Conservation (phyloP, 2,888 invertebrate species). For the Euspilapteryx auroguttella region DNA sequence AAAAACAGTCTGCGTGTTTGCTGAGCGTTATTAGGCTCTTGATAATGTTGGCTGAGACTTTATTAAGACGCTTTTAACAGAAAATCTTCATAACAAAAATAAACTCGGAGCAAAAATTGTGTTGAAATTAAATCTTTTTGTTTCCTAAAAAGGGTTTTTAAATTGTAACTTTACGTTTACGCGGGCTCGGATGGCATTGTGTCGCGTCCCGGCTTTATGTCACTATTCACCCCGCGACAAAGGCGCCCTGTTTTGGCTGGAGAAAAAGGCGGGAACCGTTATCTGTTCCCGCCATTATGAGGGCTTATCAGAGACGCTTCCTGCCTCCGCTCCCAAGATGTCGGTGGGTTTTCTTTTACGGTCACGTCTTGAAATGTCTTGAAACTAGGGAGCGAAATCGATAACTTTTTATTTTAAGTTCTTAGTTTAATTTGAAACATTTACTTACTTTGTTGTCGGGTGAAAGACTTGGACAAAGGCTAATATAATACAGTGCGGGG, state of each 20-base stretch:
- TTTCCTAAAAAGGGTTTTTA: too few species aligned
- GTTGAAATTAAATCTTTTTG: too few species aligned
- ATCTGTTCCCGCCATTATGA: slow-evolving; percentile 55
- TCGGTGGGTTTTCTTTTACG: slow-evolving; percentile 57
- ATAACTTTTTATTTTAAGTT: neutral
- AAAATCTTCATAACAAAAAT: too few species aligned
- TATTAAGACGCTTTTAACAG: too few species aligned
- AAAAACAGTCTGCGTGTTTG: slow-evolving; percentile 18
- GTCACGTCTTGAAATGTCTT: slow-evolving; percentile 33
- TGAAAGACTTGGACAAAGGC: too few species aligned
- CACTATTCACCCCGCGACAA: slow-evolving; percentile 37
- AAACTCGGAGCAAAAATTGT: too few species aligned
- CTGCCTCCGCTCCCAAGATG: slow-evolving; percentile 31
- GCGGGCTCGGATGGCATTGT: too few species aligned
- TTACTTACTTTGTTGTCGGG: too few species aligned
- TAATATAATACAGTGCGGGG: too few species aligned
- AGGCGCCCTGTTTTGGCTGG: slow-evolving; percentile 50
- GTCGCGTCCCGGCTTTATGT: slow-evolving; percentile 29
- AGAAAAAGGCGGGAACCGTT: slow-evolving; percentile 59
- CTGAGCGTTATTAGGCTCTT: slow-evolving; percentile 39
- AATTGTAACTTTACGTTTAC: too few species aligned
- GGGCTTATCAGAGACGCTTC: slow-evolving; percentile 51
- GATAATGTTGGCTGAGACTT: slow-evolving; percentile 27
- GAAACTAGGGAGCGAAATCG: neutral
- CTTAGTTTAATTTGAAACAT: neutral